Conservation (phyloP, 1,140 invertebrate species). For the Cherax destructor region DNA sequence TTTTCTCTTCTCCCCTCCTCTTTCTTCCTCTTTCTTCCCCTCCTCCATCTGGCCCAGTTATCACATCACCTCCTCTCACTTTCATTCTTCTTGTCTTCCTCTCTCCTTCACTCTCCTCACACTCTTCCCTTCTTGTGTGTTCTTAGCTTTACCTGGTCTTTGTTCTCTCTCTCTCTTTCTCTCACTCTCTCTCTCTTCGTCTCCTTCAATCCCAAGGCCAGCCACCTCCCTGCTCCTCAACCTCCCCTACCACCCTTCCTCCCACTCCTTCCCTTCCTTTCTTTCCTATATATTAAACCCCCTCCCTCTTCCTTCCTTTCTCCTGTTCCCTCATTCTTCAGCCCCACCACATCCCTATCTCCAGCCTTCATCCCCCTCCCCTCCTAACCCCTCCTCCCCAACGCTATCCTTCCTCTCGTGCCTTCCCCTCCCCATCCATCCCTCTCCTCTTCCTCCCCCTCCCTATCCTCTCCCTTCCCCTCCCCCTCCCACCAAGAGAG, state of each 20-base stretch:
- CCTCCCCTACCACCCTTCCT: neutral
- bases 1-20: neutral
- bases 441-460: too few relatives aligned
- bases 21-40: neutral
- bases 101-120: neutral
- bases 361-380: too few relatives aligned
- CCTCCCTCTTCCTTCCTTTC: neutral
- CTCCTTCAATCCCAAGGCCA: too few relatives aligned
- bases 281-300: neutral
- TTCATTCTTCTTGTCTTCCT: neutral
- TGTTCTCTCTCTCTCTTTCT: too few relatives aligned
- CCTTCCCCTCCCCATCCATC: too few relatives aligned
- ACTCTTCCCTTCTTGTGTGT: neutral
- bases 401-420: too few relatives aligned
- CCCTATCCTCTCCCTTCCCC: too few relatives aligned
- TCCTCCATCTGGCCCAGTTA: too few relatives aligned
- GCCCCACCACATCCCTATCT: too few relatives aligned
- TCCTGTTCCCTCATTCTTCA: neutral
- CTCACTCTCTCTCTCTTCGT: too few relatives aligned
- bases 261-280: neutral
- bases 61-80: neutral
- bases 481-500: too few relatives aligned
- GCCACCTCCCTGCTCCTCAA: neutral
- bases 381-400: too few relatives aligned
- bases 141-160: neutral